phyloP scores from a whole-genome alignment of 2,797 vertebrate genomes.

The Poecilia gillii region DNA sequence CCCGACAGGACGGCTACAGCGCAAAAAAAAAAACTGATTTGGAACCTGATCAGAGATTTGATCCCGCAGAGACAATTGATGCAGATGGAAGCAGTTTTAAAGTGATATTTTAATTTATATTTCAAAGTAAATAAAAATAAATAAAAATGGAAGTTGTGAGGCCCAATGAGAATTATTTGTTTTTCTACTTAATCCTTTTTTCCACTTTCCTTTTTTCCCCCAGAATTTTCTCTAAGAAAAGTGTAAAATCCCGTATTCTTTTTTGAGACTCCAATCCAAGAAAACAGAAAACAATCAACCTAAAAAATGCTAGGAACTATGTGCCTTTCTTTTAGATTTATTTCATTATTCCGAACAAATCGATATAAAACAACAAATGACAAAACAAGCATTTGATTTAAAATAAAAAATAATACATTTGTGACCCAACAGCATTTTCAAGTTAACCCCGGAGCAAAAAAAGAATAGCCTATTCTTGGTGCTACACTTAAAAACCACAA shows the following conservation, averaged over 20 bases:
- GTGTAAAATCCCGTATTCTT: not conserved
- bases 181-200: not conserved
- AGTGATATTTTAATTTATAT: too few species aligned
- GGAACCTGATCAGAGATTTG: conserved; percentile 4
- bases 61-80: not conserved
- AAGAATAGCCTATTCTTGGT: not conserved
- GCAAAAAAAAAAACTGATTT: conserved; percentile 11
- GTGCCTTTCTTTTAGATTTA: not conserved
- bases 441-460: not conserved
- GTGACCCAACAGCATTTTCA: not conserved
- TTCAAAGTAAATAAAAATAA: not conserved
- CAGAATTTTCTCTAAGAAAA: not conserved
- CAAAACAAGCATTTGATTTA: not conserved
- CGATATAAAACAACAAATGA: not conserved
- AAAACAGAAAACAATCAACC: not conserved
- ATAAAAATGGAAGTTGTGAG: not conserved
- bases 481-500: not conserved
- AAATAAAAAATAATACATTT: not conserved
- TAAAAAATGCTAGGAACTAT: not conserved
- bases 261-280: not conserved
- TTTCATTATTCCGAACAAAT: too few species aligned
- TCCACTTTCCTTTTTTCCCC: too few species aligned
- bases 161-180: not conserved
- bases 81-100: not conserved
- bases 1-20: not conserved